Evolutionary conservation across 2,113 vertebrate species (phyloP).

Genomic region (Ploceus nigricollis): DNA sequence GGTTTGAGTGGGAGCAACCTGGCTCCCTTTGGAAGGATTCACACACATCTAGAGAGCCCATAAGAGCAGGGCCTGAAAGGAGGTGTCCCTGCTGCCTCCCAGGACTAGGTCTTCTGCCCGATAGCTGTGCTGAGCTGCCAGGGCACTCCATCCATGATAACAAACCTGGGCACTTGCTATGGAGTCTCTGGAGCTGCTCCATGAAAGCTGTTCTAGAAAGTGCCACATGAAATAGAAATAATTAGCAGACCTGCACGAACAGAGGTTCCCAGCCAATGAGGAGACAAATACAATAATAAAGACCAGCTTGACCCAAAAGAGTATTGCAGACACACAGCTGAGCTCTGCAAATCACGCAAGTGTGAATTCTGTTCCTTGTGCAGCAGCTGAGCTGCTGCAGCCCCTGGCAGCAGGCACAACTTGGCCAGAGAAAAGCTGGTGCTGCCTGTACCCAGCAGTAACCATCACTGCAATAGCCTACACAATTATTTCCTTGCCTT

Average conservation of each 20-base stretch:
- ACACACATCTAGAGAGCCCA: accelerated
- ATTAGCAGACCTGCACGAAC: not conserved
- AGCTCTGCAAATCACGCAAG: not conserved
- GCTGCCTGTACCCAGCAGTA: not conserved
- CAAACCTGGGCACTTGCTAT: not conserved
- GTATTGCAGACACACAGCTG: not conserved
- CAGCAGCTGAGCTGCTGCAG: not conserved
- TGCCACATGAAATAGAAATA: not conserved
- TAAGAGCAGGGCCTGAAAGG: accelerated
- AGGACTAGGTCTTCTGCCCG: not conserved
- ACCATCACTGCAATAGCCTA: not conserved
- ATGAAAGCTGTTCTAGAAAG: not conserved
- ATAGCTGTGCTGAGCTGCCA: accelerated
- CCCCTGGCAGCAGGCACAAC: not conserved
- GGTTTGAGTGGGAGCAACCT: accelerated
- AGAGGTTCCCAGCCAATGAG: not conserved
- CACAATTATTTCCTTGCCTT: not conserved
- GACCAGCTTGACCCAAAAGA: not conserved
- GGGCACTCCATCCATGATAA: accelerated
- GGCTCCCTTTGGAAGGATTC: not conserved
- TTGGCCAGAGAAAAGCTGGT: not conserved
- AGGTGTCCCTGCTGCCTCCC: not conserved
- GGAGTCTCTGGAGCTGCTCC: not conserved
- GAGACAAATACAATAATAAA: not conserved
- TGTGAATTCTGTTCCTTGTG: not conserved